Evolutionary conservation across 2,888 invertebrate genomes (phyloP).

Genomic region (Podotricha telesiphe): DNA sequence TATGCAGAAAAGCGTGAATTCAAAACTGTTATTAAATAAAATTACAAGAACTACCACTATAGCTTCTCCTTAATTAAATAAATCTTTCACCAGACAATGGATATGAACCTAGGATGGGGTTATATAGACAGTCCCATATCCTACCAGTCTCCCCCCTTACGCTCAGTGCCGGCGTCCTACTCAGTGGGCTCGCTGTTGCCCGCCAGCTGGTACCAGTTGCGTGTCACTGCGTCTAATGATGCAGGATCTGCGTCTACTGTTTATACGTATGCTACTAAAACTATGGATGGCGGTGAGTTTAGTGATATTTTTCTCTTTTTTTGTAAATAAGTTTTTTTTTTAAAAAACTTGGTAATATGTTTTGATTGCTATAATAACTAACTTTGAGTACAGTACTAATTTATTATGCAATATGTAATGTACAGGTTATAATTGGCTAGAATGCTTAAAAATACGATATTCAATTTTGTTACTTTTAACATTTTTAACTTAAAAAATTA

Average conservation of each 20-base stretch:
- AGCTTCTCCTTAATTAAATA: too few species aligned
- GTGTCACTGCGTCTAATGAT: conserved; percentile 85
- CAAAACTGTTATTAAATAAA: too few species aligned
- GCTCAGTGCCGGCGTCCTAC: conserved; percentile 71
- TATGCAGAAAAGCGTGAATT: too few species aligned
- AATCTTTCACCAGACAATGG: conserved; percentile 57
- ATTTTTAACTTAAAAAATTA: too few species aligned
- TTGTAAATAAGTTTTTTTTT: background rate
- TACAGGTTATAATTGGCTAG: too few species aligned
- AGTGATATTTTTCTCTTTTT: background rate
- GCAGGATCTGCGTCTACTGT: conserved; percentile 85
- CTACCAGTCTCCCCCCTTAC: conserved; percentile 63
- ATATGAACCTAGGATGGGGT: conserved; percentile 69
- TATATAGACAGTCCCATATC: conserved; percentile 63
- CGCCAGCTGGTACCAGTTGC: conserved; percentile 85
- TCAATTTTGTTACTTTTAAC: too few species aligned
- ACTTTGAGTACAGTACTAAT: too few species aligned
- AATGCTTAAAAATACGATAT: too few species aligned
- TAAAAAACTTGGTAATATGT: too few species aligned
- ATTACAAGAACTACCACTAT: too few species aligned
- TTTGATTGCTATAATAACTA: too few species aligned
- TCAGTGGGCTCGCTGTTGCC: conserved; percentile 83
- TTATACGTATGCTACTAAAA: conserved; percentile 85
- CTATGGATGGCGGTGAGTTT: conserved; percentile 82
- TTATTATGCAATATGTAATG: too few species aligned